A percentile compares a stretch with the other conserved stretches of the same genome.
Evolutionary conservation across 2,888 invertebrate genomes (phyloP).

Genomic region (Allygus modestus): DNA sequence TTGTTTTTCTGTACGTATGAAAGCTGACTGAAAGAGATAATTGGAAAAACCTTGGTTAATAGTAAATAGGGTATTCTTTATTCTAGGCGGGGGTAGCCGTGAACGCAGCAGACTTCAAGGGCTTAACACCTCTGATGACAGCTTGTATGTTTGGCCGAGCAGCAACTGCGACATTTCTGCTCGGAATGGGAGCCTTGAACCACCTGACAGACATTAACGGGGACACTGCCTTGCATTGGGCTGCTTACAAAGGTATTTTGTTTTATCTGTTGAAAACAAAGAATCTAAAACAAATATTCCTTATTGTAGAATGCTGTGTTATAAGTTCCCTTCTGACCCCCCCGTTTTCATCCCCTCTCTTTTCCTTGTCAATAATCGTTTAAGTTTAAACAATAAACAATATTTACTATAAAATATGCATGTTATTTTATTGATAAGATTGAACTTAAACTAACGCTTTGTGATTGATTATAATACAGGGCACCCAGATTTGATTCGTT

Average conservation of each 20-base stretch:
- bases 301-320: background rate
- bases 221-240: slow-evolving; percentile 96
- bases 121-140: slow-evolving; percentile 92
- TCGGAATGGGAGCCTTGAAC: slow-evolving; percentile 93
- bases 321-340: no score
- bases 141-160: slow-evolving; percentile 96
- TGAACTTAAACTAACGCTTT: background rate
- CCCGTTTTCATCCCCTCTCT: no score
- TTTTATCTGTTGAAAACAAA: background rate
- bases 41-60: no score
- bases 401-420: no score
- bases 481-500: slow-evolving; percentile 90
- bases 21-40: no score
- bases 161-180: slow-evolving; percentile 91
- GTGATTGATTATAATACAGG: slow-evolving; percentile 72
- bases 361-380: no score
- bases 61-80: no score
- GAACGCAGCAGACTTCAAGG: slow-evolving; percentile 93
- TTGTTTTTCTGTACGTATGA: no score
- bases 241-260: slow-evolving; percentile 87
- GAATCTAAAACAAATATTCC: background rate
- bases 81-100: slow-evolving; percentile 89
- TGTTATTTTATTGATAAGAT: no score
- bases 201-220: slow-evolving; percentile 94
- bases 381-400: no score